Evolutionary conservation across 2,797 vertebrate species (phyloP).

Genomic region (Schizopygopsis malacanthus): DNA sequence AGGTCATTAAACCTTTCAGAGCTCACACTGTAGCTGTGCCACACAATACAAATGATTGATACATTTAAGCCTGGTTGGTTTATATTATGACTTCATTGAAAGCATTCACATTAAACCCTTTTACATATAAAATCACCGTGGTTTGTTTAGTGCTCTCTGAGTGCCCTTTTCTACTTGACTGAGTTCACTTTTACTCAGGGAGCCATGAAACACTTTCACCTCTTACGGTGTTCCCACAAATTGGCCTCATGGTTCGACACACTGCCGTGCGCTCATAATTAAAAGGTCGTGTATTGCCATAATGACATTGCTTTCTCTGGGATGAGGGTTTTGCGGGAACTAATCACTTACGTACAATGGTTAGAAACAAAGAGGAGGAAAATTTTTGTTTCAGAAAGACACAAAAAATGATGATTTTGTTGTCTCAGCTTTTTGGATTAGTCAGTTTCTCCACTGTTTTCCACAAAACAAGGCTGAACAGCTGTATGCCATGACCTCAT

Average conservation of each 20-base stretch:
- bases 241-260: slow-evolving; percentile 46
- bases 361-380: slow-evolving; percentile 11
- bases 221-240: slow-evolving; percentile 38
- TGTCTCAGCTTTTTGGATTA: background rate
- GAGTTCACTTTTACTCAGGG: slow-evolving; percentile 42
- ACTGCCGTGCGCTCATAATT: slow-evolving; percentile 32
- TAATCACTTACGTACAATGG: slow-evolving; percentile 44
- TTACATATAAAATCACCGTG: slow-evolving; percentile 33
- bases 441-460: slow-evolving; percentile 7
- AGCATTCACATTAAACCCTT: slow-evolving; percentile 42
- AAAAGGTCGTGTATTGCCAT: slow-evolving; percentile 47
- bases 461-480: slow-evolving; percentile 50
- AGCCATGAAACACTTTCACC: slow-evolving; percentile 46
- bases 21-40: background rate
- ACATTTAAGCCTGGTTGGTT: slow-evolving; percentile 1
- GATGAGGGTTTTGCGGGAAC: slow-evolving; percentile 38
- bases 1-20: background rate
- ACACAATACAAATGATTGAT: background rate
- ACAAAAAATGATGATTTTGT: background rate
- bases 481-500: slow-evolving; percentile 68
- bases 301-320: slow-evolving; percentile 50
- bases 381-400: background rate
- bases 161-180: slow-evolving; percentile 41
- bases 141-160: slow-evolving; percentile 32
- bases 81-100: slow-evolving; percentile 36